A percentile compares a stretch with the other conserved stretches of the same genome.
phyloP scores from a whole-genome alignment of 1,140 invertebrate genomes.

The Neodiprion virginianus region DNA sequence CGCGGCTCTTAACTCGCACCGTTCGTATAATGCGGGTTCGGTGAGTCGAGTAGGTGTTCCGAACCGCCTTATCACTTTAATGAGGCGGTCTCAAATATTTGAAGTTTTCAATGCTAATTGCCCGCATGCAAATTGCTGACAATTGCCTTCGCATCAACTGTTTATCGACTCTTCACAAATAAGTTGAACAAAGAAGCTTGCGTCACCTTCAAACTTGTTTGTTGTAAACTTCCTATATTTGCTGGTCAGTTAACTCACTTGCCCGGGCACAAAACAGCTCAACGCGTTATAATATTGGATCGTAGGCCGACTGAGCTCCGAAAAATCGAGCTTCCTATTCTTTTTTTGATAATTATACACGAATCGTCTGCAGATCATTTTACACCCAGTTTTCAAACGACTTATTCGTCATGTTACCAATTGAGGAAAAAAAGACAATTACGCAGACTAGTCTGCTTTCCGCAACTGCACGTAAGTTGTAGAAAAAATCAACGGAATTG shows the following conservation, averaged over 20 bases:
- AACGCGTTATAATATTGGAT: too few species aligned
- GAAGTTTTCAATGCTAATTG: constrained; percentile 5
- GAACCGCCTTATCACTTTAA: constrained; percentile 4
- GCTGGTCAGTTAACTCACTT: neutral
- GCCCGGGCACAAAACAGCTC: neutral
- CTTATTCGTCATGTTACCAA: too few species aligned
- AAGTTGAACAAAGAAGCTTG: constrained; percentile 23
- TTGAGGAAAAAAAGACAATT: too few species aligned
- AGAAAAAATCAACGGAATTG: too few species aligned
- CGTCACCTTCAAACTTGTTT: neutral
- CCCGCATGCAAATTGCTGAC: constrained; percentile 19
- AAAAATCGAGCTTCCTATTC: too few species aligned
- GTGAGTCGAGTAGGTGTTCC: neutral
- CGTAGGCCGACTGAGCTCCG: too few species aligned
- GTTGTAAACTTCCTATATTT: constrained; percentile 8
- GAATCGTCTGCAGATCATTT: neutral
- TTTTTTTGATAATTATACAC: too few species aligned
- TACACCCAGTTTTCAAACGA: neutral
- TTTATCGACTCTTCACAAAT: constrained; percentile 24
- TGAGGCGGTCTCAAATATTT: constrained; percentile 22
- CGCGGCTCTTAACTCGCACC: neutral
- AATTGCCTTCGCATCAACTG: constrained; percentile 23
- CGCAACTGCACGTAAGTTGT: too few species aligned
- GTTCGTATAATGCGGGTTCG: too few species aligned
- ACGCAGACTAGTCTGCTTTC: too few species aligned